Evolutionary conservation across 2,113 vertebrate genomes (phyloP).

Genomic region (Phycodurus eques): DNA sequence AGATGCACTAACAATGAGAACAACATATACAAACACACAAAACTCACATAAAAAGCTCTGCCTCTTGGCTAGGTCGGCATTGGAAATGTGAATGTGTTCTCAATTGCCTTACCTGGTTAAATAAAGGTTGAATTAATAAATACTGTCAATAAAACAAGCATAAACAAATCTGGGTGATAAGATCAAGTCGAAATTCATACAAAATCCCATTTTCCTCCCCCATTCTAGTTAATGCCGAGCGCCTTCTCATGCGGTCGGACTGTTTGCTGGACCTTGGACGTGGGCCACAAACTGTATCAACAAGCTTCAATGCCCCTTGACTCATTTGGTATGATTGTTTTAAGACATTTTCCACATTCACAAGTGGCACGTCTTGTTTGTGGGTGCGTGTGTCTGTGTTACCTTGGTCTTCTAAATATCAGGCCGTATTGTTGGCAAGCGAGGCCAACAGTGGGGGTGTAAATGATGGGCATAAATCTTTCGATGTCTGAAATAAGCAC

Average conservation of each 20-base stretch:
- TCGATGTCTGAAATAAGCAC: constrained; percentile 87
- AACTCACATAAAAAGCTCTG: no score
- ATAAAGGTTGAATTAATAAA: no score
- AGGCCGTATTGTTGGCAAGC: constrained; percentile 94
- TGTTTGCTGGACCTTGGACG: not conserved
- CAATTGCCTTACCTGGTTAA: no score
- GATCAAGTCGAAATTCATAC: no score
- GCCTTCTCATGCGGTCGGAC: not conserved
- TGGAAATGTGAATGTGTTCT: no score
- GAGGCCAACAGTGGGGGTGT: constrained; percentile 93
- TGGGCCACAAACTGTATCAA: not conserved
- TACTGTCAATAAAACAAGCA: no score
- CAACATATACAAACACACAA: no score
- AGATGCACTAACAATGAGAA: no score
- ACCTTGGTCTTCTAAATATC: constrained; percentile 90
- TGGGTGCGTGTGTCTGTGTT: constrained; percentile 61
- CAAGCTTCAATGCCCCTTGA: not conserved
- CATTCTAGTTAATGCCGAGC: no score
- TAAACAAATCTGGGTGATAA: no score
- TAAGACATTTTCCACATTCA: not conserved
- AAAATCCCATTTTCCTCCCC: no score
- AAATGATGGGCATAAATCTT: constrained; percentile 95
- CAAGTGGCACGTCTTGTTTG: not conserved
- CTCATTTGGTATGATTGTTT: not conserved
- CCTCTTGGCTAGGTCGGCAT: no score